phyloP scores from a whole-genome alignment of 2,888 invertebrate species.

The Andrena fulva region DNA sequence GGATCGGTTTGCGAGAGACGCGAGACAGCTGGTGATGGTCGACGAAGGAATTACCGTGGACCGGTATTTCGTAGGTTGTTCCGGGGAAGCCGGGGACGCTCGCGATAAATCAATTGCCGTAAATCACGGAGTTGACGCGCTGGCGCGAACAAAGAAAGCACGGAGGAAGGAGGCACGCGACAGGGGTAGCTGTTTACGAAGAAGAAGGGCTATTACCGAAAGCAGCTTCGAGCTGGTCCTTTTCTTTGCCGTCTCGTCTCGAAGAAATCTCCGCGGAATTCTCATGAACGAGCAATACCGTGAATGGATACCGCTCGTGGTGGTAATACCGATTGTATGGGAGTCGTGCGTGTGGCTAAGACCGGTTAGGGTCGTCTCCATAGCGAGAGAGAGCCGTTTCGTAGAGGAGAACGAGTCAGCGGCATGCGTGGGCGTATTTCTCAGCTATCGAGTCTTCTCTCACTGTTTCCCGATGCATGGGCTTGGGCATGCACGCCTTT shows the following conservation, averaged over 20 bases:
- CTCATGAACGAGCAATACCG: slow-evolving; percentile 73
- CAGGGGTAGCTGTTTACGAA: slow-evolving; percentile 2
- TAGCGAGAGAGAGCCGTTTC: slow-evolving; percentile 45
- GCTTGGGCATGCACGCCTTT: slow-evolving; percentile 19
- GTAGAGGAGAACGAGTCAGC: slow-evolving; percentile 61
- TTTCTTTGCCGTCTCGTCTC: slow-evolving; percentile 37
- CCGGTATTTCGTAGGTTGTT: not conserved
- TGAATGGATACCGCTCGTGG: slow-evolving; percentile 70
- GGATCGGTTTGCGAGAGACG: not conserved
- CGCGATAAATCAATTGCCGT: slow-evolving; percentile 12
- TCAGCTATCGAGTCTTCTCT: slow-evolving; percentile 71
- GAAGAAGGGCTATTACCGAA: slow-evolving; percentile 26
- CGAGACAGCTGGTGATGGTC: not conserved
- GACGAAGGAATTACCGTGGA: not conserved
- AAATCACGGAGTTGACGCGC: slow-evolving; percentile 6
- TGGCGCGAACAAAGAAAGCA: not conserved
- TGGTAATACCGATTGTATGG: slow-evolving; percentile 68
- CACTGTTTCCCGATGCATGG: slow-evolving; percentile 49
- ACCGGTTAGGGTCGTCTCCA: slow-evolving; percentile 73
- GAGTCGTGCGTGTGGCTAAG: slow-evolving; percentile 66
- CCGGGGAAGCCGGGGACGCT: not conserved
- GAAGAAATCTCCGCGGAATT: slow-evolving; percentile 61
- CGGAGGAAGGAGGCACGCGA: slow-evolving; percentile 33
- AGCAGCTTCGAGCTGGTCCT: slow-evolving; percentile 10
- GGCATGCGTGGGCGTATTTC: slow-evolving; percentile 72